Base-by-base conservation (phyloP, 1,140 invertebrate species). In the Drosophila aff. region DNA sequence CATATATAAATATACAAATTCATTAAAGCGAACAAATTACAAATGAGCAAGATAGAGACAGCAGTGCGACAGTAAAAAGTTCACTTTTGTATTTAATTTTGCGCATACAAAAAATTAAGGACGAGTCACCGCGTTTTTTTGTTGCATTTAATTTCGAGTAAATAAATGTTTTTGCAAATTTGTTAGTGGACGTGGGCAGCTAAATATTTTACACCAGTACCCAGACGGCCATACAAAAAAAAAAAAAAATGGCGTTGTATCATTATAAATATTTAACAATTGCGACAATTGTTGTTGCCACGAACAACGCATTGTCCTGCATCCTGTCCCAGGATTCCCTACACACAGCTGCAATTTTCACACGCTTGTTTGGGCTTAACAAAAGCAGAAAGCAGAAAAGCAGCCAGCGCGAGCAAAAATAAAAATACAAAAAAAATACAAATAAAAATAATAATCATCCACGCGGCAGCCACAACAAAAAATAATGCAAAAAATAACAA, bases 261-360 rank as follows among this genome's bases (percentile, higher is more conserved):
- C 82, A 89, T 90, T 90, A 90, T 89, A 89, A 84, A 89, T 89
- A 84, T 89, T 89, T 89, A 89, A 89, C 84, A 90, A 89, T 89
- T 89, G 85, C 89, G 81, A 90, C 84, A 90, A 89, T 89, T 84
- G 85, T 81, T 77, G 77, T 81, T 81, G 68, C 73, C 68, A 71
- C 63, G 78, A 74, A 79, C 71, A 79, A 67, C 69, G 74, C 74
- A 66, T 49, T 68, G 63, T 66, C 52, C 58, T 55, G 74, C 76
- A 58, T 76, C 66, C 76, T 76, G 79, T 76, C 55, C 71, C 57
- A 60, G 69, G 50, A 57, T 26, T 49, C 53, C 64, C 46, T 50
- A 47, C 66, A 62, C 72, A 78, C 84, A 83, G 84, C 81, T 89
- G 83, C 85, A 80, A 81, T 75, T 87, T 86, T 86, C 76, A 86